Conservation (phyloP, 2,888 invertebrate species). For the Sympetrum striolatum region DNA sequence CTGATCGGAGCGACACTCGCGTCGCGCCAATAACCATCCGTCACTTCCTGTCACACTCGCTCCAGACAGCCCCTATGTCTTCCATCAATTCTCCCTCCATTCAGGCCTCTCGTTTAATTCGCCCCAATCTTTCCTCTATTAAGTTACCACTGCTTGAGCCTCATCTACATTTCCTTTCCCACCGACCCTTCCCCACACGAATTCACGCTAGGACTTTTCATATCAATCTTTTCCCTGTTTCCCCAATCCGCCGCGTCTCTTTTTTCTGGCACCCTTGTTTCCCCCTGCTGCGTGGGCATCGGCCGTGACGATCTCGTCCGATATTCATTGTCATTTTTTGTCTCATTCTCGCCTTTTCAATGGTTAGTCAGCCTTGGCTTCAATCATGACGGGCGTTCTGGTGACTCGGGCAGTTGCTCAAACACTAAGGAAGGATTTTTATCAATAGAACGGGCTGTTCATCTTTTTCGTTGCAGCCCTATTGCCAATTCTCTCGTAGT, state of each 20-base stretch:
- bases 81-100: neutral
- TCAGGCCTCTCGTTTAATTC: neutral
- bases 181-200: neutral
- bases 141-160: slow-evolving; percentile 9
- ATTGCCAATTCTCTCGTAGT: no score
- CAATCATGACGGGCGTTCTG: no score
- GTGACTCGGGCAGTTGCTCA: no score
- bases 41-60: neutral
- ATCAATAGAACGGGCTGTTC: no score
- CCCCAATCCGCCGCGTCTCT: neutral
- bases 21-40: neutral
- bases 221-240: neutral
- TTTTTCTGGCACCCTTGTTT: no score
- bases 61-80: neutral
- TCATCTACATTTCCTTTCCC: neutral
- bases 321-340: no score
- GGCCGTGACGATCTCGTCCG: no score
- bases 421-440: no score
- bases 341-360: no score
- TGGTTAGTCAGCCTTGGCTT: no score
- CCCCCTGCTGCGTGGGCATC: no score
- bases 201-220: neutral
- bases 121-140: slow-evolving; percentile 31
- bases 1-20: neutral
- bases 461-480: no score